Base-by-base conservation (phyloP, 35 echinoderm and acorn worm genomes). In the Hemicentrotus pulcherrimus region DNA sequence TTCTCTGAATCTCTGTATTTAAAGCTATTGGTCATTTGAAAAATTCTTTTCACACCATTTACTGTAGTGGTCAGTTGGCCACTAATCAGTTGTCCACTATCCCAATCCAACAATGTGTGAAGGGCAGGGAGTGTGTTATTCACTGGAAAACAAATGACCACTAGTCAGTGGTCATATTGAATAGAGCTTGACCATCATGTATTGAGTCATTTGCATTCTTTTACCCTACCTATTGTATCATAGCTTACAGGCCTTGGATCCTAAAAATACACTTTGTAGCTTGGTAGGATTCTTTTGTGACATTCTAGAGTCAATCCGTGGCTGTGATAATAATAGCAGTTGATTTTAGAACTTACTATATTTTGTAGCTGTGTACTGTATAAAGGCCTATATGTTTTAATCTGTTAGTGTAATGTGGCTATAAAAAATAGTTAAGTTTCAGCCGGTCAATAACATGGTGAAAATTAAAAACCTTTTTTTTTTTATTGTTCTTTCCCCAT, bases 21-120 rank as follows among this genome's bases (percentile, higher is more conserved):
- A 59, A 28, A 28, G 65, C 19, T 28, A 78, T 22, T 78, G 65
- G 65, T 78, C 65, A 78, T 22, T 78, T 22, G 5, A 78, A 78
- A 78, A n/a, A 78, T 78, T 78, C 65, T 78, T n/a, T n/a, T 78
- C 65, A 78, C 65, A 78, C 65, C 65, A 78, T 78, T 78, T 78
- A 78, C 65, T 78, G 19, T 78, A 78, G 65, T n/a, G 65, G 65
- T 78, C 65, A 78, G 65, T 78, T 78, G 65, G 65, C 65, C 65
- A 78, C 19, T 78, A 78, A 78, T 78, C 65, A 30, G 65, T 78
- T 78, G 65, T n/a, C 19, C 65, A 78, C 65, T 78, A 28, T 78
- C 65, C 65, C 19, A 0, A n/a, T 4, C 24, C 24, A 28, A 6
- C 24, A 22, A 78, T 78, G 65, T 78, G 65, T 78, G 65, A 78